Evolutionary conservation across 1,140 invertebrate species (phyloP).

Genomic region (Paracyclopina nana): DNA sequence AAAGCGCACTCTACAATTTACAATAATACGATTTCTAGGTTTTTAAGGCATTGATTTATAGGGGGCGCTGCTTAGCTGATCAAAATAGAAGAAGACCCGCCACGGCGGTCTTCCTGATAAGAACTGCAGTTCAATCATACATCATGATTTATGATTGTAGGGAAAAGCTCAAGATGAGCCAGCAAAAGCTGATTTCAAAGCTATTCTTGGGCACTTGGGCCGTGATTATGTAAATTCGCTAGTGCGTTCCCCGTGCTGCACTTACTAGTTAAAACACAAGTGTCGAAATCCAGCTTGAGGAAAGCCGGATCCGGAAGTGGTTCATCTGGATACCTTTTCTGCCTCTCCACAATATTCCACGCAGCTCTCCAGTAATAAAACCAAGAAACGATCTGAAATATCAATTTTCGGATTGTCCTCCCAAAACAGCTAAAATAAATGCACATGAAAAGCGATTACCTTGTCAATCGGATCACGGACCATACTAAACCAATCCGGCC

Average conservation of each 20-base stretch:
- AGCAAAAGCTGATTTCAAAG: too few species aligned
- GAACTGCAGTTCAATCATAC: not conserved
- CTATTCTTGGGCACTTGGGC: too few species aligned
- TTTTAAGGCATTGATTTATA: not conserved
- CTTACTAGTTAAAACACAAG: not conserved
- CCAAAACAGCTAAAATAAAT: too few species aligned
- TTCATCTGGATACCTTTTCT: not conserved
- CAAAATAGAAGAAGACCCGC: not conserved
- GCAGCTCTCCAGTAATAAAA: conserved; percentile 6
- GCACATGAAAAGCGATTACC: too few species aligned
- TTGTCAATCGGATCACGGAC: conserved; percentile 38
- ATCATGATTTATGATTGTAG: not conserved
- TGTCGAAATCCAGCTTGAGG: not conserved
- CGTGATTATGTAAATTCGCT: too few species aligned
- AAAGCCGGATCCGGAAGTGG: conserved; percentile 1
- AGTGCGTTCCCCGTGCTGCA: not conserved
- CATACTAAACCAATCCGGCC: conserved; percentile 41
- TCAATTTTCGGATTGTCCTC: too few species aligned
- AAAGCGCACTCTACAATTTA: not conserved
- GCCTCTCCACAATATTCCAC: conserved; percentile 3
- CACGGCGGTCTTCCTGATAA: not conserved
- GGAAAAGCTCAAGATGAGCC: not conserved
- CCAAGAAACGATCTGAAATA: conserved; percentile 11
- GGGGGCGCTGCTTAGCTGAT: not conserved
- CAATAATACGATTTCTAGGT: not conserved